Evolutionary conservation across 2,113 vertebrate genomes (phyloP).

Genomic region (Prunella himalayana): DNA sequence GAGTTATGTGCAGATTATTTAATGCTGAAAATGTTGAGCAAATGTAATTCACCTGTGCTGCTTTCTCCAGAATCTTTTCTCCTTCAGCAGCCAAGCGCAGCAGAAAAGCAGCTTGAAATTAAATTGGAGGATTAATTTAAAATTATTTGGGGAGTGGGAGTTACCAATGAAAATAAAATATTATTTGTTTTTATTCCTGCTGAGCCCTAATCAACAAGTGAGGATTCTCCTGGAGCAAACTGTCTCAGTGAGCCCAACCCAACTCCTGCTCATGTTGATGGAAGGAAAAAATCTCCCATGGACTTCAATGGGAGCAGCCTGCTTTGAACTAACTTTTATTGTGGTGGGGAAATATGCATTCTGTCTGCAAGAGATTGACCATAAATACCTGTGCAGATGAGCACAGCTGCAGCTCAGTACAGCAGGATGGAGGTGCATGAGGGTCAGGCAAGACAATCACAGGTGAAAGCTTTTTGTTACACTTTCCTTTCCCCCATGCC

Average conservation of each 20-base stretch:
- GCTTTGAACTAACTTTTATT: slow-evolving; percentile 28
- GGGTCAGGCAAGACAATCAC: neutral
- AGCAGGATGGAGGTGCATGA: neutral
- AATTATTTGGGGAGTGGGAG: neutral
- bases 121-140: slow-evolving; percentile 24
- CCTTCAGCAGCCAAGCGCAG: neutral
- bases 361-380: neutral
- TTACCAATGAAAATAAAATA: neutral
- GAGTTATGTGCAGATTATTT: slow-evolving; percentile 54
- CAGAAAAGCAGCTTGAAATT: neutral
- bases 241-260: neutral
- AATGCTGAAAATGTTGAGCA: slow-evolving; percentile 39
- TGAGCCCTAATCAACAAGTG: neutral
- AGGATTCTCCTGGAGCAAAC: neutral
- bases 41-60: slow-evolving; percentile 28
- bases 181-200: neutral
- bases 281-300: neutral
- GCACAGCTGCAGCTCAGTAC: neutral
- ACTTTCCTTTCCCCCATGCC: neutral
- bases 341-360: neutral
- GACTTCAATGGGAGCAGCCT: neutral
- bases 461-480: neutral
- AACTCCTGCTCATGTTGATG: neutral
- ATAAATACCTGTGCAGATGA: neutral
- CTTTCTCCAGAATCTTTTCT: neutral